Evolutionary conservation across 2,888 invertebrate species (phyloP), one percentile per base, ranked within the genome.

Genomic region (Cataglyphis altisquamis): DNA sequence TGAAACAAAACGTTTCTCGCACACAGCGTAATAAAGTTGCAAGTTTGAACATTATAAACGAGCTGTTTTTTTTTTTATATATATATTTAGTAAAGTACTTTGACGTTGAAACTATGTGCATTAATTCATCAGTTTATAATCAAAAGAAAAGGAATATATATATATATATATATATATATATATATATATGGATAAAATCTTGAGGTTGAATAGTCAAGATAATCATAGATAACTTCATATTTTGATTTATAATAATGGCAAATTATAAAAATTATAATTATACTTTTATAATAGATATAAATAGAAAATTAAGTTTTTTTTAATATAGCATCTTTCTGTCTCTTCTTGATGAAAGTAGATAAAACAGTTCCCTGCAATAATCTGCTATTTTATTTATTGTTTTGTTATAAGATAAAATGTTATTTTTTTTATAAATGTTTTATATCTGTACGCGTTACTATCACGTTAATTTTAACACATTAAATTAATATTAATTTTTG

Each of bases 301-400:
- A 68, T 57, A 18, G 15, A 18, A 6, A 1, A 12, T n/a, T 36
- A 10, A 75, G 29, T 32, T 45, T 21, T 39, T 75, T 75, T 52
- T 64, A 29, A 60, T 15, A 9, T 32, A 45, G 5, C 3, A 2
- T 52, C 5, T 77, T 6, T n/a, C n/a, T n/a, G n/a, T n/a, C n/a
- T n/a, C n/a, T n/a, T n/a, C n/a, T 48, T 48, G n/a, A 48, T 48
- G n/a, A 10, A 36, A 6, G 66, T 29, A 12, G 78, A 36, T 70
- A 78, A 78, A 12, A 12, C 36, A 78, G 78, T 72, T 78, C 25
- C 25, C 78, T 78, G 12, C 18, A 60, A 60, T 1, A 32, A 36
- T 78, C 18, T 29, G 9, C 15, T 60, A 68, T 52, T 29, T 55
- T 55, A 36, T 70, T 55, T 15, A 36, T 52, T 8, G 18, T 29